Conservation (phyloP, 2,888 invertebrate genomes). For the Drosophila tanythrix region DNA sequence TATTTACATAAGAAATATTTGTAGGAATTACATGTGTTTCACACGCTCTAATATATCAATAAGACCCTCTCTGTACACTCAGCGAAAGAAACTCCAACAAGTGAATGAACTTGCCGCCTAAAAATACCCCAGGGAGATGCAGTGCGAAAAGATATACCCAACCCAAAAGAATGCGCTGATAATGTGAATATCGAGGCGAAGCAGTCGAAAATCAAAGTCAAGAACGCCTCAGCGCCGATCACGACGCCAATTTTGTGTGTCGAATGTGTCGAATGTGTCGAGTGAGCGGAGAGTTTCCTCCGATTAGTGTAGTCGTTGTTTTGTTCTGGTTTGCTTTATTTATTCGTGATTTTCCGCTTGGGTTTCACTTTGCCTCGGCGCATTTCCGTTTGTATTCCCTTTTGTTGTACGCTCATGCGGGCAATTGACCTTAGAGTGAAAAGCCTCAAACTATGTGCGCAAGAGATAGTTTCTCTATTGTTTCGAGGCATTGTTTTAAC, state of each 20-base stretch:
- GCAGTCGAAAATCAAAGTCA: slow-evolving; percentile 68
- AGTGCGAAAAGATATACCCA: slow-evolving; percentile 26
- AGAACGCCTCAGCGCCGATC: slow-evolving; percentile 56
- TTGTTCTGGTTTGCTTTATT: neutral
- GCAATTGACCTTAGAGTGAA: slow-evolving; percentile 55
- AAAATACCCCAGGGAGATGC: slow-evolving; percentile 49
- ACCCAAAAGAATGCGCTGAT: slow-evolving; percentile 60
- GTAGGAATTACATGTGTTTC: neutral
- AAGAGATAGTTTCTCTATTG: slow-evolving; percentile 14
- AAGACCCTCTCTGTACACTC: neutral
- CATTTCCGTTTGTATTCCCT: slow-evolving; percentile 55
- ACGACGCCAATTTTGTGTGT: slow-evolving; percentile 53
- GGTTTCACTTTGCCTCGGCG: slow-evolving; percentile 34
- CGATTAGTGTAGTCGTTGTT: slow-evolving; percentile 1
- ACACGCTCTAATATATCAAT: neutral
- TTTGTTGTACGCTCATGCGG: slow-evolving; percentile 31
- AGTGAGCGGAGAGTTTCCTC: slow-evolving; percentile 9
- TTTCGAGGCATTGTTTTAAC: neutral
- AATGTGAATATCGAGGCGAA: slow-evolving; percentile 47
- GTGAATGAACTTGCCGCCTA: slow-evolving; percentile 76
- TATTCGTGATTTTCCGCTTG: slow-evolving; percentile 29
- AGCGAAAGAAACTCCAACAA: slow-evolving; percentile 24
- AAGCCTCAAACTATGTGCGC: neutral
- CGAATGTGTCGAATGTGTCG: slow-evolving; percentile 16
- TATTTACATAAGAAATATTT: neutral